Conservation (phyloP, 2,797 vertebrate species). For the Notamacropus eugenii region DNA sequence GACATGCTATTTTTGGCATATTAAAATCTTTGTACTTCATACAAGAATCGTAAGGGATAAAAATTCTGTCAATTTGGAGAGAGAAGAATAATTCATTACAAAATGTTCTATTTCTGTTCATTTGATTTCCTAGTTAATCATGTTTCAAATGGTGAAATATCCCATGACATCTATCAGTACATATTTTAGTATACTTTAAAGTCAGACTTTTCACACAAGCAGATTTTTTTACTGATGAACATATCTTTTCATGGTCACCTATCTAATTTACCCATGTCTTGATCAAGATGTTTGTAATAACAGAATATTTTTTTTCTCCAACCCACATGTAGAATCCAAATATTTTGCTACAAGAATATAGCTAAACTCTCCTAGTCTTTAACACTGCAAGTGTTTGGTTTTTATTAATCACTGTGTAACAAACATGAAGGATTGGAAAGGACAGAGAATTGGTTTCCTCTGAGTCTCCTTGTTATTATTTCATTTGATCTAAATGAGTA, state of each 20-base stretch:
- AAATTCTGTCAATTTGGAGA: background rate
- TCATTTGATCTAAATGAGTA: constrained; percentile 81
- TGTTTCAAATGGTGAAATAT: background rate
- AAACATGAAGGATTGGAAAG: constrained; percentile 64
- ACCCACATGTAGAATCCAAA: constrained; percentile 49
- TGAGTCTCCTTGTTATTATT: constrained; percentile 78
- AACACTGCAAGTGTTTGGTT: constrained; percentile 67
- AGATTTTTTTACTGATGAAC: constrained; percentile 18
- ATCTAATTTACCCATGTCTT: background rate
- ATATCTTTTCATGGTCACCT: background rate
- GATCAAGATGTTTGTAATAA: background rate
- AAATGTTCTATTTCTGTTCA: background rate
- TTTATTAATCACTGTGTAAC: constrained; percentile 76
- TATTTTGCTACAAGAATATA: constrained; percentile 59
- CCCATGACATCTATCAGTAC: background rate
- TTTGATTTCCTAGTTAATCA: constrained; percentile 35
- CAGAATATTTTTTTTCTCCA: constrained; percentile 39
- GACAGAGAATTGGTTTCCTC: constrained; percentile 74
- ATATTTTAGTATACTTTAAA: background rate
- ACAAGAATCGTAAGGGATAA: constrained; percentile 14
- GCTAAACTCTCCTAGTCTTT: constrained; percentile 61
- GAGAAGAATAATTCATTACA: background rate
- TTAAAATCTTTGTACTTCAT: constrained; percentile 13
- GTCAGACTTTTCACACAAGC: constrained; percentile 27
- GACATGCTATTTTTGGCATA: background rate